Conservation (phyloP, 2,797 vertebrate species). For the Diplodus puntazzo region DNA sequence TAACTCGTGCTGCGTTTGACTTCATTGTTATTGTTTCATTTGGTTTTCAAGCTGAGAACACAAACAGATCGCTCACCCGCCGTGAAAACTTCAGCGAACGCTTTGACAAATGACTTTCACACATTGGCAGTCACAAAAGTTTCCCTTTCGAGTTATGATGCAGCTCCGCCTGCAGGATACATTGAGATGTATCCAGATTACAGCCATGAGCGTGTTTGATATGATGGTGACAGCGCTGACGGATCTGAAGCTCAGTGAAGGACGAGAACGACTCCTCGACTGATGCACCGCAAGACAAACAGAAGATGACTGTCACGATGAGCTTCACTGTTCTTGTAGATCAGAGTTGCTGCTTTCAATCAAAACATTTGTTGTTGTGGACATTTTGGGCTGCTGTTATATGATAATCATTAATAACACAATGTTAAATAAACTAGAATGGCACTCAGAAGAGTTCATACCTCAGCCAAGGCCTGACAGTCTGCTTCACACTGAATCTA, state of each 20-base stretch:
- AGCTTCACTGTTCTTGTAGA: not conserved
- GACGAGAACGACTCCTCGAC: not conserved
- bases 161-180: not conserved
- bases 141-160: slow-evolving; percentile 12
- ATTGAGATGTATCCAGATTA: slow-evolving; percentile 21
- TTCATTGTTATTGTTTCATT: slow-evolving; percentile 28
- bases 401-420: not conserved
- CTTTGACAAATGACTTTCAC: slow-evolving; percentile 37
- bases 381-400: not conserved
- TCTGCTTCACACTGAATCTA: too few relatives aligned
- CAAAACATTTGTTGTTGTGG: not conserved
- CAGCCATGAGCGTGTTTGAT: slow-evolving; percentile 6
- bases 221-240: slow-evolving; percentile 7
- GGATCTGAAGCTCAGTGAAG: slow-evolving; percentile 7
- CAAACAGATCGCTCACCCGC: slow-evolving; percentile 19
- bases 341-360: not conserved
- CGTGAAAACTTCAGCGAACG: slow-evolving; percentile 23
- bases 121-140: not conserved
- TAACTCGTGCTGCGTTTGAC: slow-evolving; percentile 13
- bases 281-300: slow-evolving; percentile 3
- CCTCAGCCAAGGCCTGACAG: too few relatives aligned
- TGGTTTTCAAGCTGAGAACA: slow-evolving; percentile 19
- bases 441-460: too few relatives aligned
- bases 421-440: not conserved
- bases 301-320: not conserved